A percentile compares a stretch with the other conserved stretches of the same genome.
Evolutionary conservation across 2,113 vertebrate genomes (phyloP).

Genomic region (Lophotis ruficrista): DNA sequence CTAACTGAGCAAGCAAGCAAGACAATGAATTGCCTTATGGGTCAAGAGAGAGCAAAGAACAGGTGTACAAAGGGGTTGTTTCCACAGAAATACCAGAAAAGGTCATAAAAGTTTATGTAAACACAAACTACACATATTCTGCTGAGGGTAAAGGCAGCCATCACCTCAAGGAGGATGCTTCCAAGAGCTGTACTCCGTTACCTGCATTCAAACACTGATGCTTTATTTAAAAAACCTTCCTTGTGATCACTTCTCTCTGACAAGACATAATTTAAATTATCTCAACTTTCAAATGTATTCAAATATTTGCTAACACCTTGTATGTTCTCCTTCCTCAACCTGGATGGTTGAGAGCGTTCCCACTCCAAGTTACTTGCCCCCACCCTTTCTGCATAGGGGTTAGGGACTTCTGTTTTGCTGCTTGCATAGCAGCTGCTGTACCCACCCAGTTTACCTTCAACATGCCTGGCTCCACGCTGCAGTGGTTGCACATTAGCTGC

Average conservation of each 20-base stretch:
- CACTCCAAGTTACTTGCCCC: neutral
- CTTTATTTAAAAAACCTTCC: neutral
- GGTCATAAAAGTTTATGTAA: neutral
- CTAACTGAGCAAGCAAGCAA: neutral
- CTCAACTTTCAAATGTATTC: neutral
- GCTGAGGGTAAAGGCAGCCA: neutral
- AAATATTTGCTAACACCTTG: neutral
- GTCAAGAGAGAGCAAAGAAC: neutral
- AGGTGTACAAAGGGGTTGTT: neutral
- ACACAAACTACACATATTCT: neutral
- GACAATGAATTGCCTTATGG: fast-evolving
- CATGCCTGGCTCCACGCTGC: neutral
- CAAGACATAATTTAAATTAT: neutral
- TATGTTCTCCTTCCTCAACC: neutral
- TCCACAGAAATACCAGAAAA: neutral
- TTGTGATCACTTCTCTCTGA: neutral
- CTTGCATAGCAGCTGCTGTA: neutral
- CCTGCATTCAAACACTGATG: neutral
- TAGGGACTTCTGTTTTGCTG: neutral
- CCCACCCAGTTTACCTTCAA: too few species aligned
- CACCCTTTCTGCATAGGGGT: neutral
- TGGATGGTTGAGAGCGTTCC: neutral
- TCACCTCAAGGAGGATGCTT: neutral
- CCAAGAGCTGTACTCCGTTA: neutral
- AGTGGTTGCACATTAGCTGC: neutral